These are phyloP conservation scores for Galagoides demidoff DNA, from an alignment of 2,797 vertebrate genomes.

Conservation along the genomic window DNA sequence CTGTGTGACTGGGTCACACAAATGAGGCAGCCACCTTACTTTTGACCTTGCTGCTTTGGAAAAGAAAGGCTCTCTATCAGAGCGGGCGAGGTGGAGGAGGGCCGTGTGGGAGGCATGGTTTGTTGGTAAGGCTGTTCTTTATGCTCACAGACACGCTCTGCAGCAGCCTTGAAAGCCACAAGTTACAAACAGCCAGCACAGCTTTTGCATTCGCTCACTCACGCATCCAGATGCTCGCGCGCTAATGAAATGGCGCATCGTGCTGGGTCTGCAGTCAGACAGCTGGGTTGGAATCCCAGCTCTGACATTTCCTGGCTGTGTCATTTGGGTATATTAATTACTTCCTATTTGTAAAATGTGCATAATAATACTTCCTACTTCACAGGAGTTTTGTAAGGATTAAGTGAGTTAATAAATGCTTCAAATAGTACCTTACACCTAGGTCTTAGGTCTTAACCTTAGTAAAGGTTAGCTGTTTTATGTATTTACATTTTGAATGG, in stretches of 20 bases:
- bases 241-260: neutral
- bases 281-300: neutral
- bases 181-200: neutral
- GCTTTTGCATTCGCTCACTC: neutral
- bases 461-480: neutral
- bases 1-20: neutral
- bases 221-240: neutral
- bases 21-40: neutral
- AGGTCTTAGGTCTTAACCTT: neutral
- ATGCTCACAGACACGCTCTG: neutral
- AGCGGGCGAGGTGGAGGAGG: fast-evolving
- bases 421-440: neutral
- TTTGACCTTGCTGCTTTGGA: neutral
- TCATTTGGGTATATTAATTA: neutral
- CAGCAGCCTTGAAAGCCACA: neutral
- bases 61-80: neutral
- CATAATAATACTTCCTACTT: neutral
- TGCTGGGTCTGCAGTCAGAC: neutral
- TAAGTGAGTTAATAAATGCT: neutral
- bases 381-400: neutral
- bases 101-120: neutral
- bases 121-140: neutral
- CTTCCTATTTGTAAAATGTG: neutral
- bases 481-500: neutral
- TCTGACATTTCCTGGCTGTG: neutral